Evolutionary conservation across 2,113 vertebrate genomes (phyloP).

Genomic region (Saguinus midas): DNA sequence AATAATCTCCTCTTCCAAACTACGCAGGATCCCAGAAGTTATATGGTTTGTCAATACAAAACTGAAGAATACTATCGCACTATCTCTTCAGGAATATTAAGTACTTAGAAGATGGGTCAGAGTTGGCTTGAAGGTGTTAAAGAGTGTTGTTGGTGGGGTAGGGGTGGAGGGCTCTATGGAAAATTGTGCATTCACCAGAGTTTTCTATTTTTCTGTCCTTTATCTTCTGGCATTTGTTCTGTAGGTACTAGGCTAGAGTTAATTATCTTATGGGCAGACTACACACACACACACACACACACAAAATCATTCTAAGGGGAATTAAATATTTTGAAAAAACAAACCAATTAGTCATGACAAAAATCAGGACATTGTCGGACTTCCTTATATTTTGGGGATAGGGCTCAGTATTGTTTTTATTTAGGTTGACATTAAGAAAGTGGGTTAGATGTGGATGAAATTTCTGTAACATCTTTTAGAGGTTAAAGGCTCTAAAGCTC

Average conservation of each 20-base stretch:
- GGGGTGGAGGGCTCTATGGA: background rate
- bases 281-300: background rate
- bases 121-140: background rate
- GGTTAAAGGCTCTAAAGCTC: background rate
- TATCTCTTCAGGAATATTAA: background rate
- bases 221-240: background rate
- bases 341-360: background rate
- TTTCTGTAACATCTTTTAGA: background rate
- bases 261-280: background rate
- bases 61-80: background rate
- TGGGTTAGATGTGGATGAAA: background rate
- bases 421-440: background rate
- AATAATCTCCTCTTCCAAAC: constrained; percentile 6
- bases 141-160: background rate
- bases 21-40: background rate
- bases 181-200: background rate
- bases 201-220: background rate
- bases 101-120: background rate
- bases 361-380: background rate
- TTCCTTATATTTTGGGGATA: background rate
- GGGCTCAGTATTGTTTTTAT: background rate
- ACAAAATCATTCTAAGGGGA: background rate
- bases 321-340: background rate
- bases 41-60: background rate
- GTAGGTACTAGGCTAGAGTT: background rate